Evolutionary conservation across 2,797 vertebrate genomes (phyloP), one percentile per base, ranked within the genome.

Genomic region (Pipistrellus nathusii): DNA sequence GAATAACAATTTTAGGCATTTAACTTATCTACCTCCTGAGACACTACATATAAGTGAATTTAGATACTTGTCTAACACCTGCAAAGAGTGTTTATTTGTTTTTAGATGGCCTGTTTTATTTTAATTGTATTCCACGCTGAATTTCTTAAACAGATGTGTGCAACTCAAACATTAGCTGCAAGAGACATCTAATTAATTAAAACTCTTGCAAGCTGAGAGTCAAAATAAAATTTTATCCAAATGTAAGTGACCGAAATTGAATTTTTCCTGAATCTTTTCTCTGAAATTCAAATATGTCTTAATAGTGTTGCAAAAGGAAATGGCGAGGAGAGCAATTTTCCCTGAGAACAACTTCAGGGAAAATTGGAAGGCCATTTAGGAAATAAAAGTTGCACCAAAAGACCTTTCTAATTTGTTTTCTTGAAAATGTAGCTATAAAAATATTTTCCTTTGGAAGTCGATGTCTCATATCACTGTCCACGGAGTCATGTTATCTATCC

Each of bases 141-240:
- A 69, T 55, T 73, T 83, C 82, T 69, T 85, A 72, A 92, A 95
- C 55, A 93, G 90, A 83, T 88, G 85, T 90, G 59, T 96, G 85
- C 96, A 95, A 88, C 30, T 87, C 64, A 38, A 85, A 64, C 3
- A 73, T 95, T 90, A 84, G 83, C 94, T 94, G 85, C 62, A 90
- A 92, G 82, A 92, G n/a, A 68, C 23, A 80, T n/a, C 44, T 88
- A 93, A 94, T 96, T 95, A 96, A 94, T 96, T 96, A 91, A 85
- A 92, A n/a, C 57, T 87, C 55, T 59, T 88, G 30, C n/a, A 78
- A 93, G 21, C 57, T 95, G 77, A 80, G 81, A 91, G 8, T 84
- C 55, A 71, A 93, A 87, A 75, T 80, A 84, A 18, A 91, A 92
- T 69, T 92, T 87, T 88, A 88, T 32, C 6, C 20, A 94, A 87